Evolutionary conservation across 1,140 invertebrate genomes (phyloP).

Genomic region (Triops cancriformis): DNA sequence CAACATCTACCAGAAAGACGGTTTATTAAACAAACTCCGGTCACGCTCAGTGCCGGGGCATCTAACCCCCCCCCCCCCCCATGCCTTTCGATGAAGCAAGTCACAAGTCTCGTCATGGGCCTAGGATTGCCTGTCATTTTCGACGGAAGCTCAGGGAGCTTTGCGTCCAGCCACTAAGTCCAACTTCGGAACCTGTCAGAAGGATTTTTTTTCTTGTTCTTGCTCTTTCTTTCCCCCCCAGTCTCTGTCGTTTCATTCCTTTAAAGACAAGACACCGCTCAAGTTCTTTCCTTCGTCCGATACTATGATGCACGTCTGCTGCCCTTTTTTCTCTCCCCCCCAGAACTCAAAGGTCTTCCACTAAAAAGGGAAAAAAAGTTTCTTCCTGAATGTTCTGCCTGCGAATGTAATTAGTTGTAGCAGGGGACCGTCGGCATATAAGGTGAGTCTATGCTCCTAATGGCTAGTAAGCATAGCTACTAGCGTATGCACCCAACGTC

Average conservation of each 20-base stretch:
- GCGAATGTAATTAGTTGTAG: constrained; percentile 10
- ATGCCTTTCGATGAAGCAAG: constrained; percentile 5
- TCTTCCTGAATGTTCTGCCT: neutral
- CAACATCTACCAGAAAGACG: neutral
- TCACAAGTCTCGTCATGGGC: neutral
- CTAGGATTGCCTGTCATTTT: neutral
- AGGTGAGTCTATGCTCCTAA: neutral
- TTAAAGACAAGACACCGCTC: neutral
- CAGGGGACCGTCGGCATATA: neutral
- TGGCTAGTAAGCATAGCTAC: neutral
- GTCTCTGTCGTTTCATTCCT: neutral
- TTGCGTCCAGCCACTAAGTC: neutral
- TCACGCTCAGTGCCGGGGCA: neutral
- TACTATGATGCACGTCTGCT: neutral
- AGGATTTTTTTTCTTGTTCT: neutral
- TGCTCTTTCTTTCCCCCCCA: neutral
- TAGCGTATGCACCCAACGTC: neutral
- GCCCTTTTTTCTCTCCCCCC: neutral
- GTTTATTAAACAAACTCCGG: neutral
- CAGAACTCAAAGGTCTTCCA: neutral
- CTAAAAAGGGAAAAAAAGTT: neutral
- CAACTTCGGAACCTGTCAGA: neutral
- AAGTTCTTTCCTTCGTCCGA: neutral
- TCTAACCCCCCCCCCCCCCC: neutral
- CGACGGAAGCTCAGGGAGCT: neutral